These are phyloP conservation scores for Ophonus ardosiacus DNA, from an alignment of 2,888 invertebrate species.

Conservation along the genomic window DNA sequence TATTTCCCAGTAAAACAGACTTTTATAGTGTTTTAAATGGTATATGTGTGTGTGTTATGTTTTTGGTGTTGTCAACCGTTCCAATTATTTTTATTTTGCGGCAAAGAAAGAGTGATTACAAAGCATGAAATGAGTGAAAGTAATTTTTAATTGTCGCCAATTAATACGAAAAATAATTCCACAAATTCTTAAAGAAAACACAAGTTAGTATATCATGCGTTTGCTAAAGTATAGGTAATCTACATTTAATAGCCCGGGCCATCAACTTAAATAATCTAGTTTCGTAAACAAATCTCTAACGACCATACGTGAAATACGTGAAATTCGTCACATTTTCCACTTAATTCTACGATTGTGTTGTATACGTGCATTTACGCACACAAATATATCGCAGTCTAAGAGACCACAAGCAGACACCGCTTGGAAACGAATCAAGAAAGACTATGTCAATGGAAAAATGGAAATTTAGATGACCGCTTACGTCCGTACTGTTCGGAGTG, in stretches of 20 bases:
- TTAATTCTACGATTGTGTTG: not conserved
- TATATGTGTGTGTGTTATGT: no score
- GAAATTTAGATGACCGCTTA: not conserved
- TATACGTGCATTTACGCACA: slow-evolving; percentile 26
- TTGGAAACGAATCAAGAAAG: not conserved
- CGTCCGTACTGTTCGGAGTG: no score
- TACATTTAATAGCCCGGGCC: slow-evolving; percentile 18
- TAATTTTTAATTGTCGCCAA: slow-evolving; percentile 8
- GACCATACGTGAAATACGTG: slow-evolving; percentile 2
- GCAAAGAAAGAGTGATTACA: slow-evolving; percentile 18
- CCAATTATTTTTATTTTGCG: not conserved
- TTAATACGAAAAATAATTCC: slow-evolving; percentile 9
- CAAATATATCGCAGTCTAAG: not conserved
- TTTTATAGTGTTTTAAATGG: no score
- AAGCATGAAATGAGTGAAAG: slow-evolving; percentile 12
- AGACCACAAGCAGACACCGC: slow-evolving; percentile 17
- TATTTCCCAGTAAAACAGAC: no score
- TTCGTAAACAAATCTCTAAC: slow-evolving; percentile 4
- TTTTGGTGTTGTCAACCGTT: not conserved
- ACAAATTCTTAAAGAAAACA: not conserved
- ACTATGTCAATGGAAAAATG: not conserved
- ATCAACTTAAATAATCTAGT: slow-evolving; percentile 11
- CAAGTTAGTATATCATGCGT: not conserved
- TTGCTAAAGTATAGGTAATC: slow-evolving; percentile 46
- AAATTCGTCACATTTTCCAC: slow-evolving; percentile 14